A percentile compares a stretch with the other conserved stretches of the same genome.
Evolutionary conservation across 2,113 vertebrate species (phyloP).

Genomic region (Mastomys coucha): DNA sequence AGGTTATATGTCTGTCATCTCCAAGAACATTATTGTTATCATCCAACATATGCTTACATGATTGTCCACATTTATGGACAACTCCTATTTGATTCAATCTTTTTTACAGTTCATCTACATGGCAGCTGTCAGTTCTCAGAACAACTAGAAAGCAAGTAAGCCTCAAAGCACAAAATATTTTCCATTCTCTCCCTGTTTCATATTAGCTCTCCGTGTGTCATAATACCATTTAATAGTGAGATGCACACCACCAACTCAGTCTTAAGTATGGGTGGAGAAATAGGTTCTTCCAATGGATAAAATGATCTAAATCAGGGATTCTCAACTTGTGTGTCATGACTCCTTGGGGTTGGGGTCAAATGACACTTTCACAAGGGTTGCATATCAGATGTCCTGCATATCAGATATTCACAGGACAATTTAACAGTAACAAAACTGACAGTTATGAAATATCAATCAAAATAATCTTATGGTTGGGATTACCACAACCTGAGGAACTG

Average conservation of each 20-base stretch:
- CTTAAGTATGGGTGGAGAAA: background rate
- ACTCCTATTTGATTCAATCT: background rate
- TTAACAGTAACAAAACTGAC: background rate
- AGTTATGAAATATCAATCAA: background rate
- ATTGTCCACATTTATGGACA: background rate
- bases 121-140: background rate
- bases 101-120: rapidly evolving
- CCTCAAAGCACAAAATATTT: background rate
- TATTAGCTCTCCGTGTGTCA: background rate
- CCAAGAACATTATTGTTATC: too few species aligned
- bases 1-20: background rate
- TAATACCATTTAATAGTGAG: background rate
- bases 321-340: background rate
- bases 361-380: background rate
- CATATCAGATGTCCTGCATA: background rate
- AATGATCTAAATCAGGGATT: background rate
- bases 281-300: background rate
- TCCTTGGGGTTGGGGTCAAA: background rate
- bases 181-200: background rate
- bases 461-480: background rate
- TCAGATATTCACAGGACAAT: background rate
- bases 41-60: background rate
- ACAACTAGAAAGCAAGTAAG: background rate
- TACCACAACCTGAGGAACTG: background rate
- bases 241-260: background rate